phyloP scores from a whole-genome alignment of 2,797 vertebrate genomes.

The Sphaeramia orbicularis region DNA sequence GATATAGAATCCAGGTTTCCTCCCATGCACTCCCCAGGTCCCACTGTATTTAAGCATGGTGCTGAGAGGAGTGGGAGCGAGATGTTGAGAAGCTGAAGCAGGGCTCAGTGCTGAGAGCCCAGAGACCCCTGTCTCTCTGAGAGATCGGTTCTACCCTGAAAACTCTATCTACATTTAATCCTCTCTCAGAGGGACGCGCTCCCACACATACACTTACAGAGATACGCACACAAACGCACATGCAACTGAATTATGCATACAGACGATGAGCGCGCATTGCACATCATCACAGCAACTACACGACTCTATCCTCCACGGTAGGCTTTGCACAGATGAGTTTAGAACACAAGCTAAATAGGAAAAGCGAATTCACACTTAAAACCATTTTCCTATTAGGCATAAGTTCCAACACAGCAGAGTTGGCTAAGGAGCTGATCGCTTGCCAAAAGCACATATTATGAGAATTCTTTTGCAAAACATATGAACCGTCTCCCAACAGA shows the following conservation, averaged over 20 bases:
- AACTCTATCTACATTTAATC: conserved; percentile 77
- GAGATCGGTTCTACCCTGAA: conserved; percentile 76
- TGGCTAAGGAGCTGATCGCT: conserved; percentile 35
- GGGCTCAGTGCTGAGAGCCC: conserved; percentile 64
- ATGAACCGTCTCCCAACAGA: conserved; percentile 54
- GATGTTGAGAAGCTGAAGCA: conserved; percentile 43
- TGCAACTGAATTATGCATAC: conserved; percentile 60
- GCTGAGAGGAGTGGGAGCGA: conserved; percentile 57
- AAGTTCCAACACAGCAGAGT: conserved; percentile 42
- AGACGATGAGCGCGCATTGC: conserved; percentile 41
- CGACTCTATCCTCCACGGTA: conserved; percentile 21
- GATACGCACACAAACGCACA: conserved; percentile 55
- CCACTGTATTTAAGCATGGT: conserved; percentile 53
- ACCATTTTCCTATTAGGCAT: conserved; percentile 51
- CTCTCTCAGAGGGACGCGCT: conserved; percentile 66
- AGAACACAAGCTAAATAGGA: conserved; percentile 53
- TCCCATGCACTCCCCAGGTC: conserved; percentile 44
- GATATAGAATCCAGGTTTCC: conserved; percentile 52
- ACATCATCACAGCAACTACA: conserved; percentile 55
- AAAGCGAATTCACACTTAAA: conserved; percentile 59
- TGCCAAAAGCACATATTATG: not conserved
- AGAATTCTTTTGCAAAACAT: conserved; percentile 56
- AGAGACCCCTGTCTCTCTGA: conserved; percentile 67
- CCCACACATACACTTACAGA: conserved; percentile 59
- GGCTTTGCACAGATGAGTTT: conserved; percentile 51